phyloP scores from a whole-genome alignment of 2,888 invertebrate species.

The Magallana nippona region DNA sequence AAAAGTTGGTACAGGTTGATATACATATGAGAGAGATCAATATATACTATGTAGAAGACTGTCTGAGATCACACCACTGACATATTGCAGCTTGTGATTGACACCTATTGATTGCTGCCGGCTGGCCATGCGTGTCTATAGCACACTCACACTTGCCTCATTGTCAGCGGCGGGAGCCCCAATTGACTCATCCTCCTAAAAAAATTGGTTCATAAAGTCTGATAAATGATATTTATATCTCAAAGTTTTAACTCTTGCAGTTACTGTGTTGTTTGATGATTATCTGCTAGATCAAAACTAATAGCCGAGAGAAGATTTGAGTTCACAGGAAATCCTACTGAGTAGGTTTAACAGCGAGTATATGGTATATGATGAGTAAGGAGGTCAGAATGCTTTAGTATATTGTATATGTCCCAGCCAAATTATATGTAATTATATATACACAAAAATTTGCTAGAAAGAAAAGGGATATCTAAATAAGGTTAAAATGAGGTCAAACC shows the following conservation, averaged over 20 bases:
- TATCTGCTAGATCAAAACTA: too few relatives aligned
- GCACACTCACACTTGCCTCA: slow-evolving; percentile 1
- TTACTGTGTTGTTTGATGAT: too few relatives aligned
- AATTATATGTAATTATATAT: not conserved
- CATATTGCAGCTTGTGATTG: not conserved
- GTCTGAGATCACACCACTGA: too few relatives aligned
- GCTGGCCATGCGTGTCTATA: not conserved
- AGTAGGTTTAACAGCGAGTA: too few relatives aligned
- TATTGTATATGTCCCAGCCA: not conserved
- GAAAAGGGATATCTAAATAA: not conserved
- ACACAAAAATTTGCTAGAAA: not conserved
- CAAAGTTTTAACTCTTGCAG: too few relatives aligned
- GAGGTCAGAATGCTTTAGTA: not conserved
- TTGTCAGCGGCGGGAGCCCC: not conserved
- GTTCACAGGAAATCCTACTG: too few relatives aligned
- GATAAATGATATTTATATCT: slow-evolving; percentile 3
- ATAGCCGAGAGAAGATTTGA: too few relatives aligned
- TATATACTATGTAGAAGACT: too few relatives aligned
- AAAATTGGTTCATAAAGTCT: too few relatives aligned
- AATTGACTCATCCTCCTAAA: slow-evolving; percentile 8
- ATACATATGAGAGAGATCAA: too few relatives aligned
- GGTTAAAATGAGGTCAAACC: slow-evolving; percentile 14
- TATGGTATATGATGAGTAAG: too few relatives aligned
- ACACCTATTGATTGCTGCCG: not conserved
- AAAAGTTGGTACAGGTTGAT: too few relatives aligned